A percentile compares a stretch with the other conserved stretches of the same genome.
Conservation (phyloP, 2,888 invertebrate species). For the Horisme vitalbata region DNA sequence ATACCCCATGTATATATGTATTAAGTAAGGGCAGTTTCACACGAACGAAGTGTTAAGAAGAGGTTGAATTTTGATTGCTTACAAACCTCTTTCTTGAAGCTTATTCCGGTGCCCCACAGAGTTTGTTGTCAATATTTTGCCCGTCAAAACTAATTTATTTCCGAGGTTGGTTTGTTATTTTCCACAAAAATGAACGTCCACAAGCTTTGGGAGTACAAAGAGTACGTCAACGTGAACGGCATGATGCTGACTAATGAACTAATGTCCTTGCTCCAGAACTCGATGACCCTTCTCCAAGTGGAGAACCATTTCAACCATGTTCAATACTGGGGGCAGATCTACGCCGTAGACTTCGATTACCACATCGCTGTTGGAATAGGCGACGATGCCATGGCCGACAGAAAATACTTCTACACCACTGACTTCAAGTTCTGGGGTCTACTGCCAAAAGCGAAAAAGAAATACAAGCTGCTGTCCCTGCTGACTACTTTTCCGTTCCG, state of each 20-base stretch:
- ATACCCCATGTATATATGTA: too few relatives aligned
- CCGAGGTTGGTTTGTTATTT: slow-evolving; percentile 2
- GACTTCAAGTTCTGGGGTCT: slow-evolving; percentile 87
- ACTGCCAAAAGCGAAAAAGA: slow-evolving; percentile 70
- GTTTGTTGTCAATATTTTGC: not conserved
- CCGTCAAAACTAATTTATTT: not conserved
- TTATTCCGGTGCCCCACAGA: too few relatives aligned
- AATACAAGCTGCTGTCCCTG: slow-evolving; percentile 65
- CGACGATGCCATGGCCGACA: slow-evolving; percentile 87
- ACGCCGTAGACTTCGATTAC: slow-evolving; percentile 90
- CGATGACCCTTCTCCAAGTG: slow-evolving; percentile 89
- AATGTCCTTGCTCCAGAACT: slow-evolving; percentile 88
- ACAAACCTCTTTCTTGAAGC: too few relatives aligned
- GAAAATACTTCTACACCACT: slow-evolving; percentile 90
- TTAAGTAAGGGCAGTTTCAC: too few relatives aligned
- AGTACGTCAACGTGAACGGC: slow-evolving; percentile 83
- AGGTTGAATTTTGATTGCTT: too few relatives aligned
- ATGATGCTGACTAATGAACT: slow-evolving; percentile 88
- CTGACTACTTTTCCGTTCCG: slow-evolving; percentile 74
- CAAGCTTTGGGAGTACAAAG: slow-evolving; percentile 74
- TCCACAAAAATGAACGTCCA: slow-evolving; percentile 75
- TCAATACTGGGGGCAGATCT: slow-evolving; percentile 94
- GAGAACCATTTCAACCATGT: slow-evolving; percentile 92
- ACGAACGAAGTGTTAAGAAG: too few relatives aligned
- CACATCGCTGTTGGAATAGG: slow-evolving; percentile 92